Conservation (phyloP, 1,140 invertebrate genomes). For the Saccostrea glomerata region DNA sequence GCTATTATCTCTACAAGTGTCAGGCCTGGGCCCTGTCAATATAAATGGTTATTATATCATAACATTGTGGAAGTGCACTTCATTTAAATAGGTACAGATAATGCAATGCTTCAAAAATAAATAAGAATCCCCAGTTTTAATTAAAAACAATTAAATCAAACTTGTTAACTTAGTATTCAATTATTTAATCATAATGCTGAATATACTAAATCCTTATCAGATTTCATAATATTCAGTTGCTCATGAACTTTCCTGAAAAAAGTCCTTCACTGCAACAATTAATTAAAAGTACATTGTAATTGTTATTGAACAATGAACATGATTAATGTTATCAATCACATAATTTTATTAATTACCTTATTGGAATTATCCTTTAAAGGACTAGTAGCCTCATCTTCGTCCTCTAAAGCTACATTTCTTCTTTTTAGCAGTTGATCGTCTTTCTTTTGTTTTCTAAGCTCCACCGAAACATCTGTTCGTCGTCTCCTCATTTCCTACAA, state of each 20-base stretch:
- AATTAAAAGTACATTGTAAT: too few species aligned
- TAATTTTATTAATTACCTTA: conserved; percentile 56
- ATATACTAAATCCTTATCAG: too few species aligned
- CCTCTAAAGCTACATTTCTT: conserved; percentile 87
- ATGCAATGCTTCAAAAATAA: too few species aligned
- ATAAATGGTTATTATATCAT: neutral
- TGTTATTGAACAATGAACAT: neutral
- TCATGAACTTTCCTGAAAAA: too few species aligned
- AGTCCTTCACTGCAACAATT: too few species aligned
- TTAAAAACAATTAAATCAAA: too few species aligned
- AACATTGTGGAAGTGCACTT: too few species aligned
- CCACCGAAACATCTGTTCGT: conserved; percentile 96
- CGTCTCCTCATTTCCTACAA: conserved; percentile 93
- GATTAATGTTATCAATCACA: neutral
- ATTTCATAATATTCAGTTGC: too few species aligned
- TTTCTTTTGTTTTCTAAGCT: conserved; percentile 97
- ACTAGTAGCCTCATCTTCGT: conserved; percentile 72
- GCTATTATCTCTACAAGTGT: conserved; percentile 72
- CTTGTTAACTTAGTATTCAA: too few species aligned
- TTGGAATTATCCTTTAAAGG: conserved; percentile 72
- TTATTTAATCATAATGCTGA: too few species aligned
- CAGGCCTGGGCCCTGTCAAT: conserved; percentile 51
- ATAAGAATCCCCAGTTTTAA: too few species aligned
- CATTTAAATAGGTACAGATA: too few species aligned
- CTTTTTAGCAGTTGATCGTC: conserved; percentile 97